phyloP scores from a whole-genome alignment of 2,113 vertebrate genomes.

The Lethenteron reissneri region DNA sequence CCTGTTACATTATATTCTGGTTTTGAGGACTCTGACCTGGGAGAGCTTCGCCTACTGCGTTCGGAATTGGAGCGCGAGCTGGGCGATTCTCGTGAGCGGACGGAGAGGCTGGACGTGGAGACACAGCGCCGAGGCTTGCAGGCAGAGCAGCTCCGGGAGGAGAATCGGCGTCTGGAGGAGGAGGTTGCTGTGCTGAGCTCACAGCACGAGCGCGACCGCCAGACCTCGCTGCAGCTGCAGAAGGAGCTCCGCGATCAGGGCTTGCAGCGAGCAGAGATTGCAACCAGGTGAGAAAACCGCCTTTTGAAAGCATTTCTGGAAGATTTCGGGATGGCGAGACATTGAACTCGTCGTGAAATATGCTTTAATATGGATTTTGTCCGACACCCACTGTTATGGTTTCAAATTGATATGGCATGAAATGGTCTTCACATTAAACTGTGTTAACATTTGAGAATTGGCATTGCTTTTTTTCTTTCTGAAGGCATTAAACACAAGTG shows the following conservation, averaged over 20 bases:
- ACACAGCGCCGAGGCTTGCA: conserved; percentile 24
- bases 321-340: no score
- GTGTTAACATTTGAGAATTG: no score
- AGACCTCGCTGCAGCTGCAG: conserved; percentile 39
- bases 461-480: no score
- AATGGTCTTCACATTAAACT: no score
- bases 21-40: conserved; percentile 16
- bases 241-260: conserved; percentile 34
- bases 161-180: conserved; percentile 38
- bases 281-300: conserved; percentile 20
- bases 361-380: no score
- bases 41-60: conserved; percentile 30
- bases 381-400: no score
- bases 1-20: no score
- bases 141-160: conserved; percentile 27
- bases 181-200: conserved; percentile 20
- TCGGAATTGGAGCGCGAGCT: conserved; percentile 42
- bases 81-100: conserved; percentile 29
- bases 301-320: no score
- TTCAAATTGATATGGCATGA: no score
- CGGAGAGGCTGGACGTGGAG: conserved; percentile 31
- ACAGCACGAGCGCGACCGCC: conserved; percentile 26
- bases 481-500: no score
- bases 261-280: conserved; percentile 29
- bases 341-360: no score